These are phyloP conservation scores for Mus minutoides DNA, from an alignment of 2,797 vertebrate genomes.

Conservation along the genomic window DNA sequence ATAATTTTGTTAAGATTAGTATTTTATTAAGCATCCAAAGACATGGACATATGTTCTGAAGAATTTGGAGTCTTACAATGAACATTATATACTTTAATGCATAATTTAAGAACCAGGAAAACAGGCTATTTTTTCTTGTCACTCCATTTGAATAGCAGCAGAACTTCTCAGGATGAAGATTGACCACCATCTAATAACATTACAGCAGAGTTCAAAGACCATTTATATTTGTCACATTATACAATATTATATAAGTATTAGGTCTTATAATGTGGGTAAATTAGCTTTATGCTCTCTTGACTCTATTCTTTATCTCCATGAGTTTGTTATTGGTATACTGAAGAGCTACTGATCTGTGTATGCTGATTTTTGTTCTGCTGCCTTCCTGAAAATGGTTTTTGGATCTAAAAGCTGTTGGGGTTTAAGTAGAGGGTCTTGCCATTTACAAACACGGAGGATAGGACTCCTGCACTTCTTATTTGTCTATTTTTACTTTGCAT, in stretches of 20 bases:
- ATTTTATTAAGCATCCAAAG: not conserved
- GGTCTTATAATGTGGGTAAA: not conserved
- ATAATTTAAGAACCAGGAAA: not conserved
- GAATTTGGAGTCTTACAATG: not conserved
- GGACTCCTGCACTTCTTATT: not conserved
- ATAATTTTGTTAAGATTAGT: not conserved
- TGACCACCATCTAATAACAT: not conserved
- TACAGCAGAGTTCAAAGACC: not conserved
- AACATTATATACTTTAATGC: not conserved
- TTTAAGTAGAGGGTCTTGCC: not conserved
- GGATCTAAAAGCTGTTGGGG: not conserved
- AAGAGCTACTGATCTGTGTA: not conserved
- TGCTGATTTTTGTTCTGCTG: not conserved
- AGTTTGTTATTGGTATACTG: not conserved
- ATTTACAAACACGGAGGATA: not conserved
- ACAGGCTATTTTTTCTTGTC: not conserved
- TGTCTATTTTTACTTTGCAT: not conserved
- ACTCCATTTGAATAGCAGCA: not conserved
- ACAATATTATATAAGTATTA: not conserved
- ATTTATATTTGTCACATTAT: not conserved
- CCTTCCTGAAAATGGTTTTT: not conserved
- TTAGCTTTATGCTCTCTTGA: not conserved
- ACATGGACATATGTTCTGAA: not conserved
- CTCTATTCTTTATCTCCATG: not conserved
- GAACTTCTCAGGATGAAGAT: not conserved